Conservation (phyloP, 2,113 vertebrate species). For the Dicerorhinus sumatrensis region DNA sequence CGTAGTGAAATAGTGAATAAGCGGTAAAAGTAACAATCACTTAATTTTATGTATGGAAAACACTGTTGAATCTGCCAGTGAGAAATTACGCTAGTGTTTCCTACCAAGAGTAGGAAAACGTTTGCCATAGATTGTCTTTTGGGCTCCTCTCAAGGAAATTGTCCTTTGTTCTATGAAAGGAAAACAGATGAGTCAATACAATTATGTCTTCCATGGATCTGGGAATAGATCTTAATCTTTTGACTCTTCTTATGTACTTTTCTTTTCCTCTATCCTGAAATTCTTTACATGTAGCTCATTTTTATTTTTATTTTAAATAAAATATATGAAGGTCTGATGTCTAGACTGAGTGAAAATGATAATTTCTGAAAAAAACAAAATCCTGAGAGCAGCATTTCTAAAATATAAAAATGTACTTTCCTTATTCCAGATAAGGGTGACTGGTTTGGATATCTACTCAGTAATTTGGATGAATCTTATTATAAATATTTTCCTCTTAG, state of each 20-base stretch:
- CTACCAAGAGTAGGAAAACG: not conserved
- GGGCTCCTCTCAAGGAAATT: not conserved
- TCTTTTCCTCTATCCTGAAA: not conserved
- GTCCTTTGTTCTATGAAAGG: not conserved
- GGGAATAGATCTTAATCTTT: not conserved
- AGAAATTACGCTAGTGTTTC: not conserved
- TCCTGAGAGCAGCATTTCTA: not conserved
- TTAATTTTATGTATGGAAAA: not conserved
- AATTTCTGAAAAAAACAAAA: constrained; percentile 6
- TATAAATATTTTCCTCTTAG: not conserved
- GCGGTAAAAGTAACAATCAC: not conserved
- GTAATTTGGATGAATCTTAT: not conserved
- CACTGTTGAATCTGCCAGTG: not conserved
- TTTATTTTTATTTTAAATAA: constrained; percentile 47
- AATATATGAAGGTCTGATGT: not conserved
- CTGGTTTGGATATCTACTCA: not conserved
- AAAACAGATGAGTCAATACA: not conserved
- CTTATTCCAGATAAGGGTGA: not conserved
- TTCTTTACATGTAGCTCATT: not conserved
- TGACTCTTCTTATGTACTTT: not conserved
- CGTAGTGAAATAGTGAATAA: not conserved
- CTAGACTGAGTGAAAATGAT: not conserved
- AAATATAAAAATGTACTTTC: constrained; percentile 31
- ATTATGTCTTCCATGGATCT: not conserved
- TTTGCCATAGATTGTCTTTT: not conserved